Evolutionary conservation across 2,888 invertebrate species (phyloP), one percentile per base, ranked within the genome.

Genomic region (Synergus itoensis): DNA sequence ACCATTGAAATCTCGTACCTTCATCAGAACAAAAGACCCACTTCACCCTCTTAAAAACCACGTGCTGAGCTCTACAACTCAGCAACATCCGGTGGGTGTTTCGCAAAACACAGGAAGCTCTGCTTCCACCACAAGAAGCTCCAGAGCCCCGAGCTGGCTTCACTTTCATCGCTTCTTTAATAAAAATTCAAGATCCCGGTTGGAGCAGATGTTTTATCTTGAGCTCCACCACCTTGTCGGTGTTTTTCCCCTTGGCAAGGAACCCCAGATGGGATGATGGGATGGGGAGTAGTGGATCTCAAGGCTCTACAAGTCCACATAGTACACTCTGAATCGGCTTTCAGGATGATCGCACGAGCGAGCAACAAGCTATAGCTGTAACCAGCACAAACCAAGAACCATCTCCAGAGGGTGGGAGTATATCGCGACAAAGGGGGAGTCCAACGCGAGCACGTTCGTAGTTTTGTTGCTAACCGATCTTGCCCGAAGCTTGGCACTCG

Each of bases 401-500:
- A 60, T 62, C 41, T 60, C 40, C 57, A 14, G 11, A 43, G 57
- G 76, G 36, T 75, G 75, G 75, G 75, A 48, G 77, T 40, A 73
- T 12, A 18, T 62, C 76, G 67, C 69, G 78, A 75, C 73, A 64
- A 64, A 79, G 77, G 48, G 69, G 76, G 77, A 77, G 77, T 75
- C 48, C 65, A 48, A 77, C 78, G 78, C 78, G 77, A 57, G 76
- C 77, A 73, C 67, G 79, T 86, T 83, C 84, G 85, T 87, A 86
- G 87, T 86, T 87, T 86, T 87, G 87, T 87, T 87, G 85, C 85
- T 69, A 83, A 82, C 86, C 88, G 89, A 89, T 85, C 82, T 87
- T 87, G 82, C 84, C 89, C 91, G 91, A 91, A 87, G 85, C 82
- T 82, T 81, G 53, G 60, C 84, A 84, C 82, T 90, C 90, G 83